Evolutionary conservation across 2,888 invertebrate species (phyloP).

Genomic region (Frankliniella intonsa): DNA sequence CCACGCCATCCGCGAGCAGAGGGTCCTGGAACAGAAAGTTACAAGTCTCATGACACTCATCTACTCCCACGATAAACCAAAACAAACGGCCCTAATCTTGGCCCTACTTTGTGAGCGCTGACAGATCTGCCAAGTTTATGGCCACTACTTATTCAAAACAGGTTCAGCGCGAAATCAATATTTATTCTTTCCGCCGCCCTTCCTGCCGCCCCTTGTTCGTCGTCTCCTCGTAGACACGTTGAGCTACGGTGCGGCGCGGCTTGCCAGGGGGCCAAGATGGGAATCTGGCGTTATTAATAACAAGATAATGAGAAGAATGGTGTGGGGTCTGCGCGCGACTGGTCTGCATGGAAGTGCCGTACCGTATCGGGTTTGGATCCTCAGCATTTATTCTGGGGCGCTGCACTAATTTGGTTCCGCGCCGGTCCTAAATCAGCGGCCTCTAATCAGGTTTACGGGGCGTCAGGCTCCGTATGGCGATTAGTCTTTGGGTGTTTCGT

Average conservation of each 20-base stretch:
- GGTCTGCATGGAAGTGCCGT: too few relatives aligned
- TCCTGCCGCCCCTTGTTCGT: background rate
- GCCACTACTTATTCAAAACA: slow-evolving; percentile 25
- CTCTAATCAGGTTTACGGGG: too few relatives aligned
- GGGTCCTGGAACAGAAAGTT: background rate
- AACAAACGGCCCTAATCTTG: slow-evolving; percentile 17
- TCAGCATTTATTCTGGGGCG: too few relatives aligned
- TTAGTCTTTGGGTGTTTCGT: too few relatives aligned
- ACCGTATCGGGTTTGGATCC: too few relatives aligned
- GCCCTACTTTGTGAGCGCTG: slow-evolving; percentile 16
- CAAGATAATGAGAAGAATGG: background rate
- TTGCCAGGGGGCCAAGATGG: background rate
- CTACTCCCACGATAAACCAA: slow-evolving; percentile 7
- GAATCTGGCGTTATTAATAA: slow-evolving; percentile 11
- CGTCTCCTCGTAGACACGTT: background rate
- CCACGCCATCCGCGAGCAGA: background rate
- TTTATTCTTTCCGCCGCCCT: slow-evolving; percentile 6
- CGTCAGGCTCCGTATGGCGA: too few relatives aligned
- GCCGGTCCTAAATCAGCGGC: too few relatives aligned
- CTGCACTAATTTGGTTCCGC: too few relatives aligned
- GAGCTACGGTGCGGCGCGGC: background rate
- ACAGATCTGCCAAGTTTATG: slow-evolving; percentile 25
- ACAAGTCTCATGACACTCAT: slow-evolving; percentile 21
- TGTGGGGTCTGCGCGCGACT: background rate
- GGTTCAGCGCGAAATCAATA: background rate